Evolutionary conservation across 2,797 vertebrate species (phyloP), one percentile per base, ranked within the genome.

Genomic region (Myotis planiceps): DNA sequence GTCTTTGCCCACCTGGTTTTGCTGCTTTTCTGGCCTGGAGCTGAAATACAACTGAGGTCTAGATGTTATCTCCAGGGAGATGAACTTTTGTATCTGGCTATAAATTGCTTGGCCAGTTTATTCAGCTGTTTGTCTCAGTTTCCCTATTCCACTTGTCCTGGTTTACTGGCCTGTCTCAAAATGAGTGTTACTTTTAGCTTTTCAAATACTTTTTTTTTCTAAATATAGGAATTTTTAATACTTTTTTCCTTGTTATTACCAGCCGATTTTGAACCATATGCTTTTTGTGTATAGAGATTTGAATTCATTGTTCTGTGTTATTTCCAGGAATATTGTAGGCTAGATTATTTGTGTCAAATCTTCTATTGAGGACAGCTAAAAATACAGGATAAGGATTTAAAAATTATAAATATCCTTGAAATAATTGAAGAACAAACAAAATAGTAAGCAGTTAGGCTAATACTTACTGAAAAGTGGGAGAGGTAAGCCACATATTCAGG

Each of bases 291-390:
- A 21, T 88, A 58, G 45, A 79, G 32, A 90, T 53, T 93, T 93
- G n/a, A 74, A 85, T 91, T 90, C 4, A 74, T 87, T 80, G 9
- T 81, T 96, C 95, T 95, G 25, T 72, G 86, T 74, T 37, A 13
- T 71, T 47, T 45, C 60, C 15, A 82, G 47, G 5, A 69, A 87
- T 65, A 65, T 45, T 76, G 15, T 80, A 71, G 32, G 6, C 32
- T 87, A 55, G 53, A 81, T 94, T 92, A 65, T 75, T 92, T 91
- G 63, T 37, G 58, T 93, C 65, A 92, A 83, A 19, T 80, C 23
- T 60, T 45, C 45, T 45, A 16, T 76, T 83, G 60, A 84, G 85
- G 86, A 74, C 53, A 88, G 42, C 47, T 34, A 51, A 75, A 82
- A 94, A 76, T 82, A 32, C 4, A 86, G 58, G 23, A 19, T 92